Conservation (phyloP, 2,113 vertebrate species). For the Scartelaos histophorus region DNA sequence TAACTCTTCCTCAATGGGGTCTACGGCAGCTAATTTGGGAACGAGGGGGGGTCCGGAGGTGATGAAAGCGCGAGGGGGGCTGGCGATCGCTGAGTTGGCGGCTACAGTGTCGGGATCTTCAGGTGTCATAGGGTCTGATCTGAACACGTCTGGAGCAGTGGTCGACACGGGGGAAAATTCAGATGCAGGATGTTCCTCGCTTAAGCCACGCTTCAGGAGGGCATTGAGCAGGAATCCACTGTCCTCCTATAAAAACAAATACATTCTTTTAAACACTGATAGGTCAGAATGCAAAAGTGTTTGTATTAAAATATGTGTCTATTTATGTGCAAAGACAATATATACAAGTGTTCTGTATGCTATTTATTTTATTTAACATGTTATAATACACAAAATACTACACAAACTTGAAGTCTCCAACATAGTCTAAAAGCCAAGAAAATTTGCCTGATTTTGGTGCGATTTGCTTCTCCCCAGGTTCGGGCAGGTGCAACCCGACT, state of each 20-base stretch:
- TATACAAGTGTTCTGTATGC: no score
- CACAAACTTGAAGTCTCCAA: no score
- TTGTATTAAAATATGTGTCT: no score
- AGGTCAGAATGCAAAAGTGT: no score
- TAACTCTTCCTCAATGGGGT: slow-evolving; percentile 74
- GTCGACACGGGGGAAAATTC: slow-evolving; percentile 30
- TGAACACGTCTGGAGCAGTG: slow-evolving; percentile 43
- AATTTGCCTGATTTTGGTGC: no score
- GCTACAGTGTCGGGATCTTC: slow-evolving; percentile 55
- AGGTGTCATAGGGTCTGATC: slow-evolving; percentile 48
- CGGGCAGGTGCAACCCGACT: no score
- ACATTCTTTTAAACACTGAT: no score
- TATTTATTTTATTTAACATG: no score
- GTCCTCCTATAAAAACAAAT: slow-evolving; percentile 58
- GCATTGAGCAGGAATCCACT: slow-evolving; percentile 67
- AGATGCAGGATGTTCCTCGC: slow-evolving; percentile 55
- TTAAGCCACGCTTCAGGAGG: slow-evolving; percentile 66
- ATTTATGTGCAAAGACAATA: no score
- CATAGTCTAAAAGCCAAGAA: no score
- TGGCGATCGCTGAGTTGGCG: slow-evolving; percentile 37
- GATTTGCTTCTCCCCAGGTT: no score
- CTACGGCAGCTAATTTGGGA: slow-evolving; percentile 19
- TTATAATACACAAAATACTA: no score
- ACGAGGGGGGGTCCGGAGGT: slow-evolving; percentile 40
- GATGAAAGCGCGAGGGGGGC: slow-evolving; percentile 54